A percentile compares a stretch with the other conserved stretches of the same genome.
Evolutionary conservation across 35 echinoderm and acorn worm genomes (phyloP).

Genomic region (Ophiothrix spiculata): DNA sequence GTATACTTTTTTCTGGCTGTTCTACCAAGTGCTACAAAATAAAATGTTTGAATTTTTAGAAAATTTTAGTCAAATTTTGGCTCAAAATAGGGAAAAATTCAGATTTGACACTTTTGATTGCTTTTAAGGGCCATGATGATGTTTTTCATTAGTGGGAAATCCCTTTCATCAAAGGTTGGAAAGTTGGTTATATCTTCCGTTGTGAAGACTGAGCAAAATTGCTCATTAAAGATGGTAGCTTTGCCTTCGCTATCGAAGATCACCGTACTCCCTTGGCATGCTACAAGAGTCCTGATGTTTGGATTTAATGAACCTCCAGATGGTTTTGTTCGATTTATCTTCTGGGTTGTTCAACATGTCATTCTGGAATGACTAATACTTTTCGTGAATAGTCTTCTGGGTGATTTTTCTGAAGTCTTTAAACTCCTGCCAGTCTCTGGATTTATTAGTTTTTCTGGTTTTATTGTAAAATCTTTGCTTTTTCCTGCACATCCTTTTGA

Average conservation of each 20-base stretch:
- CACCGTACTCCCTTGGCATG: background rate
- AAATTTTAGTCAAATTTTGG: no score
- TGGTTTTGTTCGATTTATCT: conserved; percentile 14
- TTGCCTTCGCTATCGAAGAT: conserved; percentile 32
- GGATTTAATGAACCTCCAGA: conserved; percentile 44
- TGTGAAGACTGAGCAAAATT: conserved; percentile 49
- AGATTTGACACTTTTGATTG: background rate
- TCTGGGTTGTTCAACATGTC: conserved; percentile 14
- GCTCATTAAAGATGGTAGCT: conserved; percentile 21
- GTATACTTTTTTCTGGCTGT: no score
- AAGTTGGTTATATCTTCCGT: conserved; percentile 20
- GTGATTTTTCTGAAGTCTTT: conserved; percentile 8
- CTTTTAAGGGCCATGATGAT: background rate
- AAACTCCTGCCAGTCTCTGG: conserved; percentile 3
- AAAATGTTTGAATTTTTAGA: no score
- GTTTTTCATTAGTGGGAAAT: background rate
- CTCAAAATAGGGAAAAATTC: no score
- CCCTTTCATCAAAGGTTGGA: background rate
- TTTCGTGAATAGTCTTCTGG: conserved; percentile 3
- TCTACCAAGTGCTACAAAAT: no score
- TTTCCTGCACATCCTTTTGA: conserved; percentile 18
- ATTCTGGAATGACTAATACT: conserved; percentile 38
- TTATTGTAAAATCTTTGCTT: conserved; percentile 37
- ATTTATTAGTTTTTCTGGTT: conserved; percentile 11
- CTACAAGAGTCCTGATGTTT: conserved; percentile 28